Conservation (phyloP, 2,888 invertebrate genomes). For the Gortyna flavago region DNA sequence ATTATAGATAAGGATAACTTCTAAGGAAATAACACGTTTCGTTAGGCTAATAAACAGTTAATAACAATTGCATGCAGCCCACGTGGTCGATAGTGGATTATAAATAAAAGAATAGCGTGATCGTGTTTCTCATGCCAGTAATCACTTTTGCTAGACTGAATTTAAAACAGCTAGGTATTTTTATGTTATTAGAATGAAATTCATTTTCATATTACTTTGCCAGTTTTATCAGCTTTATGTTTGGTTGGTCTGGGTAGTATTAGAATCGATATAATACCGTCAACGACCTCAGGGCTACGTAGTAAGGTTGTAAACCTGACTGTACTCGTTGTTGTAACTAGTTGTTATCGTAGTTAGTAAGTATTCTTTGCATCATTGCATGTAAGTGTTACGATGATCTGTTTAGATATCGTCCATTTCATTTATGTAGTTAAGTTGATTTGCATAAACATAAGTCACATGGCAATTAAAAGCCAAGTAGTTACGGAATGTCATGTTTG, state of each 20-base stretch:
- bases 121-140: conserved; percentile 70
- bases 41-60: conserved; percentile 3
- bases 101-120: conserved; percentile 65
- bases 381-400: conserved; percentile 49
- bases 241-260: conserved; percentile 26
- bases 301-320: conserved; percentile 1
- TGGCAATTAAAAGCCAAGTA: conserved; percentile 4
- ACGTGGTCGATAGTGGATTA: conserved; percentile 42
- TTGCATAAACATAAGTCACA: conserved; percentile 27
- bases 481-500: conserved; percentile 17
- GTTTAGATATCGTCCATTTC: conserved; percentile 48
- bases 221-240: conserved; percentile 35
- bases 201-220: conserved; percentile 42
- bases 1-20: conserved; percentile 4
- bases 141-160: conserved; percentile 62
- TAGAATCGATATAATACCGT: conserved; percentile 39
- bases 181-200: conserved; percentile 49
- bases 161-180: conserved; percentile 47
- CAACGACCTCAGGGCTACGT: conserved; percentile 33
- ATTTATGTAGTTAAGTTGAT: conserved; percentile 28
- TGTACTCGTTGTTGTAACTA: conserved; percentile 7
- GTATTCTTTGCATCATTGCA: conserved; percentile 58
- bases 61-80: conserved; percentile 44
- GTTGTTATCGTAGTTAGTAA: conserved; percentile 26
- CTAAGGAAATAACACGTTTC: conserved; percentile 3